These are phyloP conservation scores for Drosophila kuntzei DNA, from an alignment of 2,888 invertebrate genomes.

Conservation along the genomic window DNA sequence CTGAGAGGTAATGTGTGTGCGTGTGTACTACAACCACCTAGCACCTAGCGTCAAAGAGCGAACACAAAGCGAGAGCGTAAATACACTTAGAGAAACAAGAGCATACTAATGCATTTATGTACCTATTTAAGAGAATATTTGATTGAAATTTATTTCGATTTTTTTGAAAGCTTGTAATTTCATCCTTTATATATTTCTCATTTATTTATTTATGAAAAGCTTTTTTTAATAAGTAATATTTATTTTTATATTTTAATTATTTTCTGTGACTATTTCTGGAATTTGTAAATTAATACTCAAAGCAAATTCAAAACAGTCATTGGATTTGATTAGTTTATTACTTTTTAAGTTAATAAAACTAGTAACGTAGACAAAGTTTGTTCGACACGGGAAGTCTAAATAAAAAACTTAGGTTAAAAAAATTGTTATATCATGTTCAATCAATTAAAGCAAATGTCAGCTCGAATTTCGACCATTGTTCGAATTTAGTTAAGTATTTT, in stretches of 20 bases:
- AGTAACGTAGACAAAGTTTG: too few species aligned
- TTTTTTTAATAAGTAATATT: neutral
- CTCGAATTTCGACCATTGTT: too few species aligned
- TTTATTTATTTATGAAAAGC: neutral
- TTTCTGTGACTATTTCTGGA: neutral
- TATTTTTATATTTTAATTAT: neutral
- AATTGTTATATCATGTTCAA: too few species aligned
- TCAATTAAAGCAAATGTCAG: too few species aligned
- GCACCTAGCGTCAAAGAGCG: constrained; percentile 51
- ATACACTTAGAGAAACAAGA: constrained; percentile 42
- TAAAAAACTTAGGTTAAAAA: too few species aligned
- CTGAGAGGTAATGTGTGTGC: constrained; percentile 10
- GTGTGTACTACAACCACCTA: constrained; percentile 57
- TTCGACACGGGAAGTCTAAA: too few species aligned
- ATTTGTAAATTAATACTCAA: neutral
- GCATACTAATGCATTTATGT: neutral
- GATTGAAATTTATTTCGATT: too few species aligned
- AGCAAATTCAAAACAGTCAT: neutral
- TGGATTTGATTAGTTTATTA: too few species aligned
- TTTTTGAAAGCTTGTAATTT: neutral
- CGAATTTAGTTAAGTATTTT: too few species aligned
- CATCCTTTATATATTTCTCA: neutral
- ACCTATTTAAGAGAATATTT: neutral
- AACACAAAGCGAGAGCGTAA: constrained; percentile 23
- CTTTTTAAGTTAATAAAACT: too few species aligned